These are phyloP conservation scores for Dinoponera quadriceps DNA, from an alignment of 1,140 invertebrate species.

Conservation along the genomic window DNA sequence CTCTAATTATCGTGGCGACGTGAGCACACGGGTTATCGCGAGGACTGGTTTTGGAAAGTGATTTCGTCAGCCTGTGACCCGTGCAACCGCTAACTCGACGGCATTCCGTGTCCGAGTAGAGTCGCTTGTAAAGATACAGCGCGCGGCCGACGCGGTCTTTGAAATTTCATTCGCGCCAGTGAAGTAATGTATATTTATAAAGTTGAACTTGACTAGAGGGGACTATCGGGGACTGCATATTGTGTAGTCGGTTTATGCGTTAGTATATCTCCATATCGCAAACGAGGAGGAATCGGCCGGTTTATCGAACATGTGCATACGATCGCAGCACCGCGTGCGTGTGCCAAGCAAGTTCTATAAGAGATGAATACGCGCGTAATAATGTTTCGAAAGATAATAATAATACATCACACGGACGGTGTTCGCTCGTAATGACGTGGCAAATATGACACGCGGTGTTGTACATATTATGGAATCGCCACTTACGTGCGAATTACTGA, in stretches of 20 bases:
- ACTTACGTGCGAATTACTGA: constrained; percentile 50
- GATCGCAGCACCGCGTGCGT: no score
- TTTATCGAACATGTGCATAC: no score
- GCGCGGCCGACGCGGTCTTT: no score
- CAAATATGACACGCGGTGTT: constrained; percentile 35
- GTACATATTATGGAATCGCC: constrained; percentile 29
- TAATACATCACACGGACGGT: neutral
- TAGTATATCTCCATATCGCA: no score
- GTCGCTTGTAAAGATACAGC: neutral
- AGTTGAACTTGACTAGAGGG: no score
- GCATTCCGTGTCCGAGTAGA: neutral
- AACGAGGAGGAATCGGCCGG: no score
- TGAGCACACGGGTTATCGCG: neutral
- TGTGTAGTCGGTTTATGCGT: no score
- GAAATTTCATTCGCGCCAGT: no score
- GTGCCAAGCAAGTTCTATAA: no score
- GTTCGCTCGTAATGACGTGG: neutral
- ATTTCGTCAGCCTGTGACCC: neutral
- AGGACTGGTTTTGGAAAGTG: constrained; percentile 32
- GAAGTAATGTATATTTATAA: no score
- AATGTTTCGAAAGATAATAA: neutral
- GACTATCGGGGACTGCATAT: no score
- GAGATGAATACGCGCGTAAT: no score
- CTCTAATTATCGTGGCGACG: constrained; percentile 31
- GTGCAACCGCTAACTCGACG: neutral